phyloP scores from a whole-genome alignment of 2,797 vertebrate genomes.

The Cynodonichthys magdalenae region DNA sequence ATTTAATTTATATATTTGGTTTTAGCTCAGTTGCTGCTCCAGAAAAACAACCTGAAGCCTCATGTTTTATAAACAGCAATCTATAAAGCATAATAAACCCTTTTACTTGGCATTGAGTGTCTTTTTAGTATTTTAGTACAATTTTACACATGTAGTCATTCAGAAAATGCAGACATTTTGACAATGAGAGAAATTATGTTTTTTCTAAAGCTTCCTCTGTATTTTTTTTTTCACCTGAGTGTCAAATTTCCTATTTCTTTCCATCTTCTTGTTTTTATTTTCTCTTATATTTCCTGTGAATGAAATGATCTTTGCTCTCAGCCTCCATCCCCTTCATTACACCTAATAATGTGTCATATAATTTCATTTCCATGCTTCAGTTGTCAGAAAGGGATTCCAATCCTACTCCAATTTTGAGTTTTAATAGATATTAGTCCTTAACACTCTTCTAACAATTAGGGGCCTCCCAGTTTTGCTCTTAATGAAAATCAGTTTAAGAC shows the following conservation, averaged over 20 bases:
- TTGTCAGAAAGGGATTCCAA: constrained; percentile 82
- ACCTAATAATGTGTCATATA: constrained; percentile 88
- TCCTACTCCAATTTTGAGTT: constrained; percentile 84
- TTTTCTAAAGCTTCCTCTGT: constrained; percentile 11
- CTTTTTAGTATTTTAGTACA: not conserved
- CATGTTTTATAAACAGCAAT: too few species aligned
- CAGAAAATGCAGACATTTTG: constrained; percentile 2
- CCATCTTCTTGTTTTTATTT: constrained; percentile 74
- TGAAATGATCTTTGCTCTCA: constrained; percentile 64
- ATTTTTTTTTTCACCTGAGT: constrained; percentile 35
- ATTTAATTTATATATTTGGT: not conserved
- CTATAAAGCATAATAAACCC: not conserved
- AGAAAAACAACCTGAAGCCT: not conserved
- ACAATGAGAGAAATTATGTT: not conserved
- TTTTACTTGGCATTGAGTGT: not conserved
- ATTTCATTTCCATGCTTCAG: constrained; percentile 87
- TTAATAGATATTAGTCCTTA: constrained; percentile 87
- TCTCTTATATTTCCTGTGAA: constrained; percentile 66
- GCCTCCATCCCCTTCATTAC: constrained; percentile 78
- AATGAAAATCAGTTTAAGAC: constrained; percentile 89
- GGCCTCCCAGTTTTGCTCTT: constrained; percentile 82
- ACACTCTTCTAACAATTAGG: constrained; percentile 85
- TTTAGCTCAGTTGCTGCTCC: not conserved
- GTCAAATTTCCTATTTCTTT: constrained; percentile 32
- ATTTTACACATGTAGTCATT: not conserved